phyloP scores from a whole-genome alignment of 1,140 invertebrate species.

The Eulimnadia texana region DNA sequence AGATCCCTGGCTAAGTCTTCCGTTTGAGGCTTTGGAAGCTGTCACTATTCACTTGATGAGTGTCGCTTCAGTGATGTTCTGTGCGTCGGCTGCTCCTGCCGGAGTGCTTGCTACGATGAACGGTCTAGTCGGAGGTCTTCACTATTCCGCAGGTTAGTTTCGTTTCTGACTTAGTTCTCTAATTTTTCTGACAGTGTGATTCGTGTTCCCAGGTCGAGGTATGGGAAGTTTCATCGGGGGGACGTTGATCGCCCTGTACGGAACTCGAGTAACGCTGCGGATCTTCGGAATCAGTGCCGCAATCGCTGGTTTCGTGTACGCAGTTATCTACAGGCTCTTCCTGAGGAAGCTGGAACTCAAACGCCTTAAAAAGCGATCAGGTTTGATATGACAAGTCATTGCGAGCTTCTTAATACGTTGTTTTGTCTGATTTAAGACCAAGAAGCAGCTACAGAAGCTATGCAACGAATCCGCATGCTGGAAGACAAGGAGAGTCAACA shows the following conservation, averaged over 20 bases:
- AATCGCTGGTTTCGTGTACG: constrained; percentile 46
- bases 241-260: constrained; percentile 50
- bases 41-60: constrained; percentile 74
- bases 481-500: background rate
- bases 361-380: background rate
- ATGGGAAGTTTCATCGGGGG: constrained; percentile 65
- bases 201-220: constrained; percentile 39
- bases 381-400: background rate
- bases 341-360: background rate
- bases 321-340: background rate
- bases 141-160: constrained; percentile 53
- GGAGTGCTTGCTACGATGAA: constrained; percentile 64
- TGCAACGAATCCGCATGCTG: background rate
- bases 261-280: constrained; percentile 53
- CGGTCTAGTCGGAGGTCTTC: constrained; percentile 63
- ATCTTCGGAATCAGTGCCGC: constrained; percentile 56
- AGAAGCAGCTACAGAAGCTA: background rate
- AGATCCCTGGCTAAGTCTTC: constrained; percentile 70
- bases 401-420: no score
- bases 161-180: background rate
- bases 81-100: constrained; percentile 58
- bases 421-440: background rate
- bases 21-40: constrained; percentile 69
- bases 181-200: background rate
- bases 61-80: constrained; percentile 70